These are phyloP conservation scores for Diabrotica undecimpunctata DNA, from an alignment of 1,140 invertebrate genomes.

Conservation along the genomic window DNA sequence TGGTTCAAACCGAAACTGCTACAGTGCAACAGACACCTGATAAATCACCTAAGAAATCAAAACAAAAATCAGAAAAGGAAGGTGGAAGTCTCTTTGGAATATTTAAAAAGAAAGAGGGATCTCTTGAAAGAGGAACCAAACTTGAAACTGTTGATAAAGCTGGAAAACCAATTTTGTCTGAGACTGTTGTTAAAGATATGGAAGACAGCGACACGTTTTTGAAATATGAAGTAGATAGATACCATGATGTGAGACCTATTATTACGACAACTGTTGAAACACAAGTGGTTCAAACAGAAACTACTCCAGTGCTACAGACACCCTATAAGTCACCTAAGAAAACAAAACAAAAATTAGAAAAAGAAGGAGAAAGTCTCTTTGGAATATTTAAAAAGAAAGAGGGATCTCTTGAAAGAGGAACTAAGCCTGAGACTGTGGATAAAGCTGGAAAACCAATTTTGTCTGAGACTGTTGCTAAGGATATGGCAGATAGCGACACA, in stretches of 20 bases:
- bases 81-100: slow-evolving; percentile 16
- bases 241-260: slow-evolving; percentile 25
- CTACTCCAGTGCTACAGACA: neutral
- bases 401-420: slow-evolving; percentile 10
- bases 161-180: slow-evolving; percentile 12
- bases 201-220: slow-evolving; percentile 23
- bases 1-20: neutral
- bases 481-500: slow-evolving; percentile 16
- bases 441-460: neutral
- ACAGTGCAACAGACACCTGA: no score
- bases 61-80: neutral
- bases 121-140: slow-evolving; percentile 17
- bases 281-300: neutral
- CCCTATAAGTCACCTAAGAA: neutral
- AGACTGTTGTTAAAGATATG: slow-evolving; percentile 17
- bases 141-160: neutral
- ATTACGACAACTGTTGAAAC: neutral
- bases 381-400: slow-evolving; percentile 24
- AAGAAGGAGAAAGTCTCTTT: slow-evolving; percentile 14
- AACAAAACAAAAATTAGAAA: slow-evolving; percentile 11
- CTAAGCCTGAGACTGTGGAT: neutral
- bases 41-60: slow-evolving; percentile 8
- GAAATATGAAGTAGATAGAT: slow-evolving; percentile 27
- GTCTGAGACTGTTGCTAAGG: neutral
- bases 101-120: slow-evolving; percentile 24